A percentile compares a stretch with the other conserved stretches of the same genome.
These are phyloP conservation scores for Pandemis cinnamomeana DNA, from an alignment of 2,888 invertebrate species.

Conservation along the genomic window DNA sequence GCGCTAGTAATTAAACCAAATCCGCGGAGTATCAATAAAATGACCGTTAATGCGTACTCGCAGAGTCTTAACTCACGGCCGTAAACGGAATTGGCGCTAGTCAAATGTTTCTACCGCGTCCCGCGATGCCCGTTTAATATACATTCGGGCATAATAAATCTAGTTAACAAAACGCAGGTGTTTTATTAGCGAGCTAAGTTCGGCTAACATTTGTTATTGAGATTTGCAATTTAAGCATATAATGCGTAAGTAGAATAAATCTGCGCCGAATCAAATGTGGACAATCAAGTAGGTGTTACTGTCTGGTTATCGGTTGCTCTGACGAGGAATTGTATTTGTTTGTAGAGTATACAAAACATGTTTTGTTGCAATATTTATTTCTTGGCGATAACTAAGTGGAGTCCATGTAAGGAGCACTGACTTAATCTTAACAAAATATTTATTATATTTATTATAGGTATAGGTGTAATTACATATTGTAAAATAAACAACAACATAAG, in stretches of 20 bases:
- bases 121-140: conserved; percentile 61
- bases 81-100: conserved; percentile 62
- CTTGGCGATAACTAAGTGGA: too few species aligned
- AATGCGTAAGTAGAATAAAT: background rate
- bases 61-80: conserved; percentile 50
- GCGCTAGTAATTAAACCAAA: conserved; percentile 20
- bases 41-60: conserved; percentile 31
- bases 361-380: background rate
- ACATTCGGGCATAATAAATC: conserved; percentile 48
- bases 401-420: background rate
- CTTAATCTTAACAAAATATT: background rate
- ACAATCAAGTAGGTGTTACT: background rate
- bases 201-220: background rate
- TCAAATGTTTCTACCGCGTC: conserved; percentile 54
- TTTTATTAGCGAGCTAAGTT: conserved; percentile 15
- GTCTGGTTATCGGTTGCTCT: too few species aligned
- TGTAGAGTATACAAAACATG: background rate
- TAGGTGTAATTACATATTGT: too few species aligned
- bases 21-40: conserved; percentile 23
- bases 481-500: too few species aligned
- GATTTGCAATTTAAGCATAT: background rate
- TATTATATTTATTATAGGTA: too few species aligned
- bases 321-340: background rate
- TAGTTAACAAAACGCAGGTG: conserved; percentile 25
- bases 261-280: background rate